Percentiles rank a stretch among this genome's conserved stretches.
These are phyloP conservation scores for Timandra comae DNA, from an alignment of 2,888 invertebrate species.

Conservation along the genomic window DNA sequence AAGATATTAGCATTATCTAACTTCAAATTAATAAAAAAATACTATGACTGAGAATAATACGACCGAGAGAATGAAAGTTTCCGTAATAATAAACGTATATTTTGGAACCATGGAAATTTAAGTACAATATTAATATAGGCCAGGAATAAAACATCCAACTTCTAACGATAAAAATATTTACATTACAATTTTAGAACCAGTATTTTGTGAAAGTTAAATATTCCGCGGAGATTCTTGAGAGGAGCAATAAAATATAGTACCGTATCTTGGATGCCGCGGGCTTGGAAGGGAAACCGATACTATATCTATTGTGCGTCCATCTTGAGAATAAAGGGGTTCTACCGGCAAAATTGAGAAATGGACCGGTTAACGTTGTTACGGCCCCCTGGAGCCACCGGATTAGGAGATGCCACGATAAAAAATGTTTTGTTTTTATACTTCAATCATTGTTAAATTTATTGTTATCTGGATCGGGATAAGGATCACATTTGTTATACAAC, in stretches of 20 bases:
- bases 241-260: slow-evolving; percentile 60
- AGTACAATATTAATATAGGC: too few species aligned
- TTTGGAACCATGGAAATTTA: too few species aligned
- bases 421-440: slow-evolving; percentile 56
- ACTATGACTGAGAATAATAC: too few species aligned
- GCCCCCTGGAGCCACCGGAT: slow-evolving; percentile 55
- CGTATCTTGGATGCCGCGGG: slow-evolving; percentile 52
- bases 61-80: too few species aligned
- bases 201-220: slow-evolving; percentile 33
- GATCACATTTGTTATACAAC: too few species aligned
- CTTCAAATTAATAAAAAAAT: too few species aligned
- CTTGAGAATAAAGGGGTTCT: slow-evolving; percentile 55
- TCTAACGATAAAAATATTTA: too few species aligned
- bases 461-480: slow-evolving; percentile 3
- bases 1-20: too few species aligned
- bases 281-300: slow-evolving; percentile 54
- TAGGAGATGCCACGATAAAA: slow-evolving; percentile 56
- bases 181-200: too few species aligned
- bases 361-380: slow-evolving; percentile 74
- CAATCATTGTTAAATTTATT: slow-evolving; percentile 36
- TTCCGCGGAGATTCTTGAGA: slow-evolving; percentile 40
- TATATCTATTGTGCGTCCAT: slow-evolving; percentile 59
- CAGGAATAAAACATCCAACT: too few species aligned
- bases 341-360: slow-evolving; percentile 73
- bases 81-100: too few species aligned